Evolutionary conservation across 1,140 invertebrate genomes (phyloP).

Genomic region (Cherax destructor): DNA sequence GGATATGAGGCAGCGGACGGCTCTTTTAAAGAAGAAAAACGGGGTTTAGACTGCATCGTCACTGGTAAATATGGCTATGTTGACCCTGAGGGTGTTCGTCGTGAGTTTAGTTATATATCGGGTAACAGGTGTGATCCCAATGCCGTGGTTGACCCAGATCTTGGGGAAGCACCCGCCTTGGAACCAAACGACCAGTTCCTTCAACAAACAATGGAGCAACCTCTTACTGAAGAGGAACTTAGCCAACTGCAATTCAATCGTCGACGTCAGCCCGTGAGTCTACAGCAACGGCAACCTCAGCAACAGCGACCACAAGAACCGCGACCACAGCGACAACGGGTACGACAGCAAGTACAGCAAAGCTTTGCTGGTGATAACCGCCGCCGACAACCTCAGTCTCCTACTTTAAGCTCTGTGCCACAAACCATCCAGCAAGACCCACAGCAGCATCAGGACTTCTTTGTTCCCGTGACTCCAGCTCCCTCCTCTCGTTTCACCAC

Average conservation of each 20-base stretch:
- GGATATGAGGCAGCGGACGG: constrained; percentile 92
- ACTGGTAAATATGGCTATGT: constrained; percentile 92
- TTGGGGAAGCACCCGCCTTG: constrained; percentile 74
- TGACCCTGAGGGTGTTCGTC: constrained; percentile 90
- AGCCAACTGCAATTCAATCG: constrained; percentile 56
- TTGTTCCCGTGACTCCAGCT: not conserved
- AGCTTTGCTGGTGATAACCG: not conserved
- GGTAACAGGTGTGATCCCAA: constrained; percentile 90
- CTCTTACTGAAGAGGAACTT: constrained; percentile 68
- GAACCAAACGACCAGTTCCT: constrained; percentile 70
- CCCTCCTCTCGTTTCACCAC: constrained; percentile 16
- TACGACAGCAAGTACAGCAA: not conserved
- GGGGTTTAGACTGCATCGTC: constrained; percentile 90
- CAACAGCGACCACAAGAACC: not conserved
- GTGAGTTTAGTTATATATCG: constrained; percentile 92
- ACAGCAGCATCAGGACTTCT: not conserved
- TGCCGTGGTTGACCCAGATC: constrained; percentile 77
- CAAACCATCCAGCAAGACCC: not conserved
- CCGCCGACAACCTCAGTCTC: not conserved
- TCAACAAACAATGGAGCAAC: constrained; percentile 62
- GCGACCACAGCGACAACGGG: not conserved
- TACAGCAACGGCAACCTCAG: not conserved
- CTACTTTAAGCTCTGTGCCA: not conserved
- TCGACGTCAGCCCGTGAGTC: constrained; percentile 51
- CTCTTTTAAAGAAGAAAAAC: constrained; percentile 91